Percentiles rank a stretch among this genome's conserved stretches.
phyloP scores from a whole-genome alignment of 2,888 invertebrate species.

The Muschampia staudingeri region DNA sequence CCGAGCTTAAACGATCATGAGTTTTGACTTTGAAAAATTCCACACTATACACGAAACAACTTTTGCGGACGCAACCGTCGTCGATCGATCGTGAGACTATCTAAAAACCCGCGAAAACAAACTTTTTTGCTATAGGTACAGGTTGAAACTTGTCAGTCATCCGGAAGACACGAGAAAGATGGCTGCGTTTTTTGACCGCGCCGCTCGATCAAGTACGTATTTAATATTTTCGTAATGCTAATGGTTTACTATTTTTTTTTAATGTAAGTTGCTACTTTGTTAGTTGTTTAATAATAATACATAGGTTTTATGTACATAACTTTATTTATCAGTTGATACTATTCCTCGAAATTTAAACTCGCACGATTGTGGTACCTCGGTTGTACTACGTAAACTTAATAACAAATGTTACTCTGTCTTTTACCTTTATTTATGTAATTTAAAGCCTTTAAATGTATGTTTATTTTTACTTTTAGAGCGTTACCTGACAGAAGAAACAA shows the following conservation, averaged over 20 bases:
- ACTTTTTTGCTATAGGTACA: background rate
- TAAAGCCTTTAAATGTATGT: background rate
- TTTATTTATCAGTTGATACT: background rate
- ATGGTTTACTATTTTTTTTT: background rate
- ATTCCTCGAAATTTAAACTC: constrained; percentile 18
- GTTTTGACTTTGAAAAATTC: constrained; percentile 38
- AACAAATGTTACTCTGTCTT: background rate
- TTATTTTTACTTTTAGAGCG: constrained; percentile 21
- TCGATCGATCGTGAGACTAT: constrained; percentile 19
- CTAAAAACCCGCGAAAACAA: background rate
- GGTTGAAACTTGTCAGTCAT: constrained; percentile 19
- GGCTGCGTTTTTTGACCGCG: constrained; percentile 14
- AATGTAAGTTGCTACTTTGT: constrained; percentile 10
- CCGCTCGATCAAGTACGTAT: background rate
- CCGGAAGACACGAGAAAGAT: background rate
- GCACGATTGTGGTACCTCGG: constrained; percentile 13
- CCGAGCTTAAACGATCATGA: constrained; percentile 17
- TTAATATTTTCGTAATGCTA: constrained; percentile 1
- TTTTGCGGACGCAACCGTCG: constrained; percentile 31
- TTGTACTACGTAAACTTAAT: constrained; percentile 22
- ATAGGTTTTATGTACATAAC: constrained; percentile 14
- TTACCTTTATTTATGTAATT: background rate
- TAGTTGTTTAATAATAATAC: background rate
- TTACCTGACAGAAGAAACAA: background rate
- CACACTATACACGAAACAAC: background rate